Conservation (phyloP, 2,797 vertebrate species). For the Tapera naevia region DNA sequence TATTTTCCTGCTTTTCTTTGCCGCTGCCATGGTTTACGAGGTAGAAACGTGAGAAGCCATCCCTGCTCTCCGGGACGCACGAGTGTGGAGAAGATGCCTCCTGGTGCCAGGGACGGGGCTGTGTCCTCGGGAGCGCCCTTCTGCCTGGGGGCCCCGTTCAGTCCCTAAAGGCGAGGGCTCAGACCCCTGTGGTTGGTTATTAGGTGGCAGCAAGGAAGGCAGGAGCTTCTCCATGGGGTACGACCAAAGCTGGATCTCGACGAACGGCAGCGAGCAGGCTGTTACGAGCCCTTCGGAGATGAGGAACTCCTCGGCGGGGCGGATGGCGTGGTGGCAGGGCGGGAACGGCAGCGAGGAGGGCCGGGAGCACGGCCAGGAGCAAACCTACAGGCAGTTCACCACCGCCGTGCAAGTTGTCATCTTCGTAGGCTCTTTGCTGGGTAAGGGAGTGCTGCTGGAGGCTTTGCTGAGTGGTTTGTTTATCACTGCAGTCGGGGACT, state of each 20-base stretch:
- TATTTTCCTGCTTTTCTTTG: not conserved
- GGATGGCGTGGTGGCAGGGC: slow-evolving; percentile 77
- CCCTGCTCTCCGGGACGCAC: no score
- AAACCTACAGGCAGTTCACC: slow-evolving; percentile 90
- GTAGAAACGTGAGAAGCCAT: not conserved
- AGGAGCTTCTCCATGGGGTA: slow-evolving; percentile 68
- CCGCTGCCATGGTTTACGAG: not conserved
- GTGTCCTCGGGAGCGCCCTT: no score
- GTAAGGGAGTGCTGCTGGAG: slow-evolving; percentile 72
- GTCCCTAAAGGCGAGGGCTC: not conserved
- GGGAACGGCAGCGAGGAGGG: slow-evolving; percentile 63
- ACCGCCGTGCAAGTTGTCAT: slow-evolving; percentile 89
- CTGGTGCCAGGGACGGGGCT: no score
- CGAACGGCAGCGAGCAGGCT: slow-evolving; percentile 75
- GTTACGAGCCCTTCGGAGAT: slow-evolving; percentile 71
- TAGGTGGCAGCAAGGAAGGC: not conserved
- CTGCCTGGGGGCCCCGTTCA: no score
- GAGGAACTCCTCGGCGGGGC: slow-evolving; percentile 78
- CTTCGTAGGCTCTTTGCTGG: slow-evolving; percentile 90
- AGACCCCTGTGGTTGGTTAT: not conserved
- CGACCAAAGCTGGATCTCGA: slow-evolving; percentile 75
- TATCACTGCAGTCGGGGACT: not conserved
- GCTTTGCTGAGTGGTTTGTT: not conserved
- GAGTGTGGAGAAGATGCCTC: no score
- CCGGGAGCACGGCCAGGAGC: slow-evolving; percentile 73